Evolutionary conservation across 2,797 vertebrate species (phyloP), one percentile per base, ranked within the genome.

Genomic region (Tympanoctomys barrerae): DNA sequence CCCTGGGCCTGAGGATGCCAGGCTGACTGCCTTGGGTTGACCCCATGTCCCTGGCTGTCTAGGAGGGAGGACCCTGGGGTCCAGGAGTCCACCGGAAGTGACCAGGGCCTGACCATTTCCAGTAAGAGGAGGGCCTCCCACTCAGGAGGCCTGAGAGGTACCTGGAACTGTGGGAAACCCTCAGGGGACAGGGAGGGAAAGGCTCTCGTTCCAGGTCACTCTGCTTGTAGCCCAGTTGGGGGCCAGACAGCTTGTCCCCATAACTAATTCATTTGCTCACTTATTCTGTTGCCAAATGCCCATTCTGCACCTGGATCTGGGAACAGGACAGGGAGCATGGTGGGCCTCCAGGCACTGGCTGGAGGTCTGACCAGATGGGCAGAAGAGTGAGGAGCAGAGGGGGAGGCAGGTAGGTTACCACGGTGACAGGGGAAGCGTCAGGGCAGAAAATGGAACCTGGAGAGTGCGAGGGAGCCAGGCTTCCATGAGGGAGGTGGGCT

Each of bases 121-220:
- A 49, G 12, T 61, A 22, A 22, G 18, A 26, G 18, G 36, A 39
- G 21, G 7, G 18, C 26, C 19, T 7, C 13, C 42, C 7, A 1
- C 0, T 0, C 3, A 70, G 14, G 59, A 84, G 11, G 13, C 70
- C 64, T 49, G 5, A 0, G 59, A 39, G 28, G 75, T 11, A 0
- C 10, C 59, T 19, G 0, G 31, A 0, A 4, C 26, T 21, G n/a
- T 0, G 3, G 5, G 49, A 24, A 31, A 49, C 54, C 57, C 57
- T 3, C 14, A n/a, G 11, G 39, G 26, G 19, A 64, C 64, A 7
- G 49, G 18, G 66, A 79, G 26, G n/a, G 46, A 64, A n/a, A 0
- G 10, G 70, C 21, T 54, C 7, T 81, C 19, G 21, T 57, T 75
- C 71, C 84, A 33, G 52, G 80, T 70, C 57, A 42, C 46, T 52